Evolutionary conservation across 2,113 vertebrate species (phyloP).

Genomic region (Gallinago media): DNA sequence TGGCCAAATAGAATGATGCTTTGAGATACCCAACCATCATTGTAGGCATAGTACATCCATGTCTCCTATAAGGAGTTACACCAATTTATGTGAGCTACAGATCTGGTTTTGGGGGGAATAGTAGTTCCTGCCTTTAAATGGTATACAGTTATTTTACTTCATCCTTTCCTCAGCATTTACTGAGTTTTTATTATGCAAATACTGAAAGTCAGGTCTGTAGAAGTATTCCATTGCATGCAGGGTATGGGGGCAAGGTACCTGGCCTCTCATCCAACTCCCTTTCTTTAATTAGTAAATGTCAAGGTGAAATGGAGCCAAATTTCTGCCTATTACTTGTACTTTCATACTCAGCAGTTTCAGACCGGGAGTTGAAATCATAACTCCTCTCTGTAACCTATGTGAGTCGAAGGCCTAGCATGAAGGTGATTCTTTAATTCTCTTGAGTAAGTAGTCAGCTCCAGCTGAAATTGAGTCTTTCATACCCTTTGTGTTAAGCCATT

Average conservation of each 20-base stretch:
- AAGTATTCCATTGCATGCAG: not conserved
- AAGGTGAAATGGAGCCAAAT: not conserved
- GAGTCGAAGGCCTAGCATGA: not conserved
- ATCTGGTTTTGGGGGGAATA: not conserved
- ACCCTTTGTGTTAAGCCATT: not conserved
- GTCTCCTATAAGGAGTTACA: not conserved
- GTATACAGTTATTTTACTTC: not conserved
- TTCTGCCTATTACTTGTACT: not conserved
- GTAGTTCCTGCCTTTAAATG: not conserved
- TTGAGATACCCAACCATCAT: not conserved
- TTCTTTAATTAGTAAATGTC: not conserved
- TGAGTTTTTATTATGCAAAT: not conserved
- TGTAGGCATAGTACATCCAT: accelerated
- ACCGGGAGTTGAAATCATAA: accelerated
- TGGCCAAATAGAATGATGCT: not conserved
- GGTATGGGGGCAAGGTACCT: accelerated
- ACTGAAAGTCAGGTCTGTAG: not conserved
- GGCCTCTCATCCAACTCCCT: not conserved
- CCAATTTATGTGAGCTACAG: not conserved
- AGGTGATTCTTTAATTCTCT: not conserved
- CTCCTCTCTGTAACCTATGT: not conserved
- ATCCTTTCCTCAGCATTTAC: not conserved
- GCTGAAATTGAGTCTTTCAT: not conserved
- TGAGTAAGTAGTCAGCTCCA: not conserved
- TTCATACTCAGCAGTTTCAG: not conserved